phyloP scores from a whole-genome alignment of 92 coral and sea anemone genomes.

The Zoanthus sociatus region DNA sequence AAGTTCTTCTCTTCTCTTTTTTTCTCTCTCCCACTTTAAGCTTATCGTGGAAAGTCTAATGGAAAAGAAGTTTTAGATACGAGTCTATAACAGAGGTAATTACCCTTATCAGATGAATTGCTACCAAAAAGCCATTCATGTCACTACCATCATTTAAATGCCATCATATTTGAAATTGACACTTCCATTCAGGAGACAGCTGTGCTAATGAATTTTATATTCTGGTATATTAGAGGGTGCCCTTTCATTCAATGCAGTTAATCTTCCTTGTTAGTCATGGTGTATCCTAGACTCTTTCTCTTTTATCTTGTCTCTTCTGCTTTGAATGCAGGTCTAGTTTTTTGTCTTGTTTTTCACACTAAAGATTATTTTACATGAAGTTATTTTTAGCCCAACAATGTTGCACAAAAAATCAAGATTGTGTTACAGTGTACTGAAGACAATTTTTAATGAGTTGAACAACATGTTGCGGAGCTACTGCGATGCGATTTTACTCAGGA shows the following conservation, averaged over 20 bases:
- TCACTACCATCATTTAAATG: neutral
- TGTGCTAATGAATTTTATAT: neutral
- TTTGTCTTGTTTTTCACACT: conserved; percentile 44
- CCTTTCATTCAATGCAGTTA: conserved; percentile 33
- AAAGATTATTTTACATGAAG: conserved; percentile 19
- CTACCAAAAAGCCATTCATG: conserved; percentile 9
- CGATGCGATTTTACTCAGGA: too few relatives aligned
- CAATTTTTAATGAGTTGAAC: too few relatives aligned
- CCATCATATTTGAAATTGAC: neutral
- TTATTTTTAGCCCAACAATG: neutral
- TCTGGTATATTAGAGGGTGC: neutral
- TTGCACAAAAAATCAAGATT: too few relatives aligned
- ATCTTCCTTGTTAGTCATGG: conserved; percentile 36
- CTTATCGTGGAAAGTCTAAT: neutral
- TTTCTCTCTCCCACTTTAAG: neutral
- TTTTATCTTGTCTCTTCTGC: conserved; percentile 48
- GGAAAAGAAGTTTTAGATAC: conserved; percentile 4
- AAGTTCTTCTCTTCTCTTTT: too few relatives aligned
- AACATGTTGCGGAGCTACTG: too few relatives aligned
- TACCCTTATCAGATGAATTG: conserved; percentile 16
- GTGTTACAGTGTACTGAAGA: too few relatives aligned
- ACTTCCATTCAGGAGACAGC: conserved; percentile 12
- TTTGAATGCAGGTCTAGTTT: conserved; percentile 32
- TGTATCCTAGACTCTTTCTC: conserved; percentile 40
- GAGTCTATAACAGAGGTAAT: conserved; percentile 1